Evolutionary conservation across 2,113 vertebrate species (phyloP).

Genomic region (Datnioides undecimradiatus): DNA sequence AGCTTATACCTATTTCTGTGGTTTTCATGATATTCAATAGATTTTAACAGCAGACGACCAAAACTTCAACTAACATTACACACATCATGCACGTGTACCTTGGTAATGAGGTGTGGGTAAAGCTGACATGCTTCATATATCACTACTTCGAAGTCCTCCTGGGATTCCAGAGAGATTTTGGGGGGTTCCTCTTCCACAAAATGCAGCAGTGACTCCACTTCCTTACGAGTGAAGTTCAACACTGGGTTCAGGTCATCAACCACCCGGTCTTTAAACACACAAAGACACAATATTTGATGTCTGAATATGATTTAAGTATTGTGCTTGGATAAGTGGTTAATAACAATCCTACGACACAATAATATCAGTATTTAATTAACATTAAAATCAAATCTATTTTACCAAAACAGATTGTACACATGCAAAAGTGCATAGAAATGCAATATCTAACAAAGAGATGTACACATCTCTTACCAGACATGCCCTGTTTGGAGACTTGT

Average conservation of each 20-base stretch:
- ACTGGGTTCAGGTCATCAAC: constrained; percentile 98
- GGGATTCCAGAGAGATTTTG: constrained; percentile 68
- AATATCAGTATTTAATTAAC: neutral
- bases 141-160: constrained; percentile 87
- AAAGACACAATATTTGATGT: neutral
- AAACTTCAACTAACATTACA: neutral
- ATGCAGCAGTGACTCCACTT: constrained; percentile 98
- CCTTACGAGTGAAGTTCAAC: constrained; percentile 95
- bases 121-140: constrained; percentile 89
- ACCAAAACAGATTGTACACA: neutral
- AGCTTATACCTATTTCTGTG: too few relatives aligned
- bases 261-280: constrained; percentile 89
- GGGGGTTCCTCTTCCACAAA: constrained; percentile 95
- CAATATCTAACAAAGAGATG: neutral
- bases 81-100: constrained; percentile 81
- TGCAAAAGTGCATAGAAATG: neutral
- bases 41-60: neutral
- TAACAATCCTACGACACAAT: neutral
- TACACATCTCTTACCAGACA: constrained; percentile 89
- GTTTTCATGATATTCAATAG: neutral
- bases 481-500: constrained; percentile 98
- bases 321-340: neutral
- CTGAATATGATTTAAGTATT: neutral
- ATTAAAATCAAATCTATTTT: neutral
- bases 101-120: constrained; percentile 96